Conservation (phyloP, 1,140 invertebrate species). For the Heliconius nattereri region DNA sequence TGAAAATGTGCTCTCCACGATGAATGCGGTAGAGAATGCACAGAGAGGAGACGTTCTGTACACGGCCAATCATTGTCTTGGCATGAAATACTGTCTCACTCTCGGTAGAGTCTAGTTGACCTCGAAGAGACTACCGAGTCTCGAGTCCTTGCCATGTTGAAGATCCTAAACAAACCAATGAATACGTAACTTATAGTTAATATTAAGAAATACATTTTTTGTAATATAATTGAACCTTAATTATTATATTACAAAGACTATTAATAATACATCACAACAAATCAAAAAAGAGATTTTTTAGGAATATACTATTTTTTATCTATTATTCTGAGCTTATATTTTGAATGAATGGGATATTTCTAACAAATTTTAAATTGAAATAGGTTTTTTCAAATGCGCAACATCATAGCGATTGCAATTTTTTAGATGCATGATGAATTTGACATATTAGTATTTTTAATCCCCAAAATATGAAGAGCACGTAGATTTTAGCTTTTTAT, state of each 20-base stretch:
- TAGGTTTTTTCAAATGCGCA: slow-evolving; percentile 13
- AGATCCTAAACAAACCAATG: too few relatives aligned
- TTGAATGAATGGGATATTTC: slow-evolving; percentile 12
- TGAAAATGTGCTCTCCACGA: too few relatives aligned
- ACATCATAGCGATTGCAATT: slow-evolving; percentile 9
- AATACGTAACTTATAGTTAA: too few relatives aligned
- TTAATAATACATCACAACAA: neutral
- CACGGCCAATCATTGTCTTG: too few relatives aligned
- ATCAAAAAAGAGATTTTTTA: neutral
- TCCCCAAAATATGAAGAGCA: slow-evolving; percentile 12
- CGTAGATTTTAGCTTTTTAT: slow-evolving; percentile 1
- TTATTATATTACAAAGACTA: neutral
- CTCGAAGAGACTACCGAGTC: too few relatives aligned
- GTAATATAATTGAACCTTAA: neutral
- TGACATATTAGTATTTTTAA: slow-evolving; percentile 16
- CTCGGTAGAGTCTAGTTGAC: too few relatives aligned
- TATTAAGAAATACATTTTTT: neutral
- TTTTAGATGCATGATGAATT: slow-evolving; percentile 14
- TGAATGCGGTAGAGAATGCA: too few relatives aligned
- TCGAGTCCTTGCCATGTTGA: too few relatives aligned
- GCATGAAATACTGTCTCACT: too few relatives aligned
- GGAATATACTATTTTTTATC: neutral
- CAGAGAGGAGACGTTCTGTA: too few relatives aligned
- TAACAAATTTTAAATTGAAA: slow-evolving; percentile 15
- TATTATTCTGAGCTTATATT: slow-evolving; percentile 14